Base-by-base conservation (phyloP, 2,113 vertebrate genomes). In the Nasalis larvatus region DNA sequence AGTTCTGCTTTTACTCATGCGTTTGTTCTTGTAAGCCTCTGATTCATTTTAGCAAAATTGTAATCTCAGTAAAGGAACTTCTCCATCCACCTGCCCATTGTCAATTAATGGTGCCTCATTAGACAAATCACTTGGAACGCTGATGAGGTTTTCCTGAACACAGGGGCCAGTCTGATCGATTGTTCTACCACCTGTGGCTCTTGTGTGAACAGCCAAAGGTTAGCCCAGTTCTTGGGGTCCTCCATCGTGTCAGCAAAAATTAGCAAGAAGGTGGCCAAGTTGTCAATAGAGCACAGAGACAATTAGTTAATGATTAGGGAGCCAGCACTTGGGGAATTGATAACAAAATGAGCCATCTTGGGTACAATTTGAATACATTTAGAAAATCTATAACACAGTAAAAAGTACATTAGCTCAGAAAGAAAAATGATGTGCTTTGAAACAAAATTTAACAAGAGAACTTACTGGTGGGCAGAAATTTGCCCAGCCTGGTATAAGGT, bases 261-360 rank as follows among this genome's bases (percentile, higher is more conserved):
- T 99, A 99, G 99, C 99, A 99, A 98, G 98, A 98, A 98, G 97
- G 99, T 99, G 98, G 98, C 98, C 89, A 3, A 97, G 93, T 98
- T 99, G 99, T 99, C 99, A 99, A 99, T 99, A 99, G 99, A 99
- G 99, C 99, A 98, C 98, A 98, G 98, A 99, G 99, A 99, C 99
- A 99, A 99, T 99, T 99, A 99, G 99, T 99, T 99, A 99, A 99
- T 99, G 99, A 99, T 99, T 99, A 99, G 99, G 99, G 99, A 98
- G 98, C 98, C 98, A 98, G 98, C 98, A 98, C 98, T 98, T 98
- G 98, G 98, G 97, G 98, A 99, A 99, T 99, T 99, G 98, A 99
- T 99, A 99, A 99, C 99, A 99, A 99, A 99, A 99, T 99, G 99
- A 99, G 99, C 98, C 99, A 99, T 99, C 98, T 98, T 97, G 98